Base-by-base conservation (phyloP, 2,113 vertebrate species). In the Neolamprologus caudopunctatus region DNA sequence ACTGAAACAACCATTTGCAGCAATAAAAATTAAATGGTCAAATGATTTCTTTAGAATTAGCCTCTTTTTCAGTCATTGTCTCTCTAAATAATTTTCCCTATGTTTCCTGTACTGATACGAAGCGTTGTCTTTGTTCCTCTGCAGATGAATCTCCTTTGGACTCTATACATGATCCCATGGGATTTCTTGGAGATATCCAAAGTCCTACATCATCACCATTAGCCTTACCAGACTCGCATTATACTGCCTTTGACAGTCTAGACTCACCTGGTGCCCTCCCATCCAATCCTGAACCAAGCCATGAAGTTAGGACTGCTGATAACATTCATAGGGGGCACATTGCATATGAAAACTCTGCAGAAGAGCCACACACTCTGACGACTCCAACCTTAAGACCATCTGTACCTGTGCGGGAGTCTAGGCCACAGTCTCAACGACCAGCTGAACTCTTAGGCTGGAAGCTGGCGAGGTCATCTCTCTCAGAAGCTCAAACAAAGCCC, bases 131-230 rank as follows among this genome's bases (percentile, higher is more conserved):
- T 88, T 94, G 40, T 85, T 92, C 31, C 80, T 55, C 33, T 97
- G 96, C 87, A 98, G 97, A 95, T 88, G 93, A 95, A 37, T 93
- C 93, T 91, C 95, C 88, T 58, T 92, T 96, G 54, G 85, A 89
- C 73, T 86, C 92, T 37, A 92, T 80, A 91, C 53, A 84, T 6
- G 37, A 68, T 2, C 71, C 85, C 6, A 82, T 94, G 57, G 91
- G 92, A 91, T 79, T 92, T 93, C 50, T 80, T 16, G 87, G 80
- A 86, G 93, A 93, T 85, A 95, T 87, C 81, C 10, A 91, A 79
- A 88, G 78, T 80, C 91, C 82, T 93, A 93, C 81, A 87, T 50
- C 90, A 50, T 93, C 95, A 88, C 94, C 93, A 24, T 95, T 88
- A 33, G 95, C 96, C 96, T 97, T 97, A 97, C 87, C 93, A 63